Evolutionary conservation across 2,888 invertebrate species (phyloP), one percentile per base, ranked within the genome.

Genomic region (Nysson spinosus): DNA sequence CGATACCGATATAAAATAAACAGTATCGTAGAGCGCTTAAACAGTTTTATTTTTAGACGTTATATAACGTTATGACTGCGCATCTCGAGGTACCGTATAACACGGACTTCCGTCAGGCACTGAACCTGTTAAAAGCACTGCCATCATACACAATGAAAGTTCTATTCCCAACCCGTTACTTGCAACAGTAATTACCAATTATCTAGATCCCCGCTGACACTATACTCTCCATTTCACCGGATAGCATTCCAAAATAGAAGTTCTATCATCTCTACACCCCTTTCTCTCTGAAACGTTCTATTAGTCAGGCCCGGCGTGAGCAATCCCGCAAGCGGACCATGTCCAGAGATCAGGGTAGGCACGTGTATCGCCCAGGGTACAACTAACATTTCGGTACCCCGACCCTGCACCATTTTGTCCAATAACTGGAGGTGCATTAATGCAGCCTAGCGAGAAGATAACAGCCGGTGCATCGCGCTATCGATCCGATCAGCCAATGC

Each of bases 381-480:
- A 30, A 40, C 34, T 43, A 57, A 19, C 64, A 43, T 51, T 63
- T 42, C 56, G 49, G n/a, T 44, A 52, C 68, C 49, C 32, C 56
- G 52, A 46, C 55, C 73, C 64, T 56, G 72, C 66, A 77, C 80
- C 80, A 84, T 85, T 85, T 80, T 81, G 79, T 79, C 77, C 79
- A 78, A 80, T 83, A 82, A 81, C 79, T 76, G 67, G 75, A 77
- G 79, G 75, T 81, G 76, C 79, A 80, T 82, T 83, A 83, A 84
- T 79, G 83, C 82, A 79, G 72, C 79, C 79, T 77, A 78, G 75
- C 75, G 81, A 77, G 77, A 83, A 83, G 83, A 84, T 84, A 84
- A 83, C 81, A 73, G 76, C 67, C 68, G 67, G 61, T 72, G 66
- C 75, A 75, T 75, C 72, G 75, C 20, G 66, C 67, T 75, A 81